Percentiles rank a stretch among this genome's conserved stretches.
Evolutionary conservation across 1,140 invertebrate species (phyloP).

Genomic region (Nomia melanderi): DNA sequence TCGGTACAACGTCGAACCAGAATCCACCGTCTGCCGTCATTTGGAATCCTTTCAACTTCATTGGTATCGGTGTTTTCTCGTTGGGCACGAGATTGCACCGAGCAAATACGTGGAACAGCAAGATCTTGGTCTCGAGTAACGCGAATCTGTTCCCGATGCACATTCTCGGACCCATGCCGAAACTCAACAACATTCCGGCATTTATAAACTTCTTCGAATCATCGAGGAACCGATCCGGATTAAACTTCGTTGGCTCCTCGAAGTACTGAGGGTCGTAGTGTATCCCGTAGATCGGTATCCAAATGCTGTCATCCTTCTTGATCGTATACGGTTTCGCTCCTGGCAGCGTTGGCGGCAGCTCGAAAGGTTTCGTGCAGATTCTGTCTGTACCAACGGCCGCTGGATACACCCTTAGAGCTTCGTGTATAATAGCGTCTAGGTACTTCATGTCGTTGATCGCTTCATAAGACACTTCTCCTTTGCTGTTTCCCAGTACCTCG

Average conservation of each 20-base stretch:
- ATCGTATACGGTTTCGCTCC: conserved; percentile 51
- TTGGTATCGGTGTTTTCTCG: conserved; percentile 67
- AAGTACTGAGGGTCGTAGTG: conserved; percentile 81
- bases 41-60: conserved; percentile 58
- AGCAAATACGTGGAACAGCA: conserved; percentile 80
- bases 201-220: conserved; percentile 71
- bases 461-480: conserved; percentile 75
- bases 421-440: conserved; percentile 69
- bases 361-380: conserved; percentile 49
- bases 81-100: conserved; percentile 80
- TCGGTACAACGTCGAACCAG: conserved; percentile 66
- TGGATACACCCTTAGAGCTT: conserved; percentile 56
- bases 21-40: conserved; percentile 66
- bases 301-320: conserved; percentile 53
- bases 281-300: conserved; percentile 77
- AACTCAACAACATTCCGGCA: conserved; percentile 69
- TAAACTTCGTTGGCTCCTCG: conserved; percentile 79
- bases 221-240: conserved; percentile 81
- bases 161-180: conserved; percentile 76
- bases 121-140: conserved; percentile 81
- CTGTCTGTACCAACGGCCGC: conserved; percentile 25
- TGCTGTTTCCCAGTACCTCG: conserved; percentile 71
- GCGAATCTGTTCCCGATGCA: conserved; percentile 82
- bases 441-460: conserved; percentile 72
- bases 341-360: conserved; percentile 58